A percentile compares a stretch with the other conserved stretches of the same genome.
These are phyloP conservation scores for Paradoxurus hermaphroditus DNA, from an alignment of 2,113 vertebrate genomes.

Conservation along the genomic window DNA sequence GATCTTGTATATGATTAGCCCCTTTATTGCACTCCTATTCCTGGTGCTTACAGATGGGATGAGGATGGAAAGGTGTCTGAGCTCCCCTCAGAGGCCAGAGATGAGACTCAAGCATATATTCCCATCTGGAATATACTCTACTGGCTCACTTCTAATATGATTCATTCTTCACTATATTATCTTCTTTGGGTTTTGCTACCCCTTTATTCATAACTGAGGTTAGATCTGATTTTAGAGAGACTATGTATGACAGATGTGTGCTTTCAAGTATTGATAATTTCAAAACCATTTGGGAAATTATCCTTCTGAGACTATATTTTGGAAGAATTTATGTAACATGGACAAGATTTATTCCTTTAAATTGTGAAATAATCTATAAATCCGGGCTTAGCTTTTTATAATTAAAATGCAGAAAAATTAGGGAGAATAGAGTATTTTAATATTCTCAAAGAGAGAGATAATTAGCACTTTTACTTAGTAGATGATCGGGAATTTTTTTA, in stretches of 20 bases:
- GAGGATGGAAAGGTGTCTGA: background rate
- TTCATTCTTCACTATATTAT: background rate
- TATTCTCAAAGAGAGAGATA: background rate
- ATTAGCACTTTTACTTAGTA: background rate
- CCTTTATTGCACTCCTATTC: background rate
- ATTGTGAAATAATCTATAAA: background rate
- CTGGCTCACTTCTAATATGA: background rate
- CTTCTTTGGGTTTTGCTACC: background rate
- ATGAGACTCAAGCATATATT: background rate
- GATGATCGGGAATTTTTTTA: background rate
- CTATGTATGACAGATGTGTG: background rate
- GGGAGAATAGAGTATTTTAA: background rate
- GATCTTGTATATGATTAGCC: background rate
- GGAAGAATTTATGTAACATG: background rate
- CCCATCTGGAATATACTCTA: background rate
- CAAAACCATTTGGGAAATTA: background rate
- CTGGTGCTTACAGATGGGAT: background rate
- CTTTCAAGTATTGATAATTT: background rate
- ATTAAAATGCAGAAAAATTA: background rate
- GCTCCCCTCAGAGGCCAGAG: background rate
- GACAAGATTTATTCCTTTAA: background rate
- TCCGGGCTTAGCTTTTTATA: background rate
- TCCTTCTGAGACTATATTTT: background rate
- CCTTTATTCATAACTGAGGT: background rate
- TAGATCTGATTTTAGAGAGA: background rate